These are phyloP conservation scores for Nothobranchius kuhntae DNA, from an alignment of 2,113 vertebrate genomes.

Conservation along the genomic window DNA sequence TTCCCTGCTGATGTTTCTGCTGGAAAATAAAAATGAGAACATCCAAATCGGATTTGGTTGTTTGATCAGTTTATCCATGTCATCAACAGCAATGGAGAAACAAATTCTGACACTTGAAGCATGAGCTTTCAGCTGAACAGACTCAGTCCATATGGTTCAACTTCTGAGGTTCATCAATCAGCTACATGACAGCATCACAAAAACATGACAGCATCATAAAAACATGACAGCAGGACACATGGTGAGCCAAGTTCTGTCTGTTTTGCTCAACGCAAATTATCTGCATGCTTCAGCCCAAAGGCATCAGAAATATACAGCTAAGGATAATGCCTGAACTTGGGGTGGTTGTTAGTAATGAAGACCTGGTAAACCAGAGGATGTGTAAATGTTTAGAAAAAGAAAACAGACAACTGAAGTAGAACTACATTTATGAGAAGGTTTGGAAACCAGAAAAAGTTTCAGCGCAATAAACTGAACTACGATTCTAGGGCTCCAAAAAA, in stretches of 20 bases:
- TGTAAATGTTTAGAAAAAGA: no score
- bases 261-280: slow-evolving; percentile 19
- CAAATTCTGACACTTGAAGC: neutral
- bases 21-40: no score
- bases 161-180: slow-evolving; percentile 1
- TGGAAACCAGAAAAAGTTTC: no score
- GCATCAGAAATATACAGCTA: slow-evolving; percentile 20
- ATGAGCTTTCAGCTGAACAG: slow-evolving; percentile 8
- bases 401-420: no score
- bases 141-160: slow-evolving; percentile 19
- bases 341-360: no score
- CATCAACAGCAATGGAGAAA: neutral
- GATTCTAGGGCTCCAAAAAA: no score
- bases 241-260: neutral
- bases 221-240: neutral
- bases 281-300: slow-evolving; percentile 14
- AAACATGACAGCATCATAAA: slow-evolving; percentile 5
- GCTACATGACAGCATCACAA: slow-evolving; percentile 33
- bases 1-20: no score
- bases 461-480: no score
- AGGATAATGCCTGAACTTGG: no score
- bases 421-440: no score
- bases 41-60: neutral
- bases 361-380: no score
- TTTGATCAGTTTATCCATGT: neutral